Evolutionary conservation across 2,797 vertebrate genomes (phyloP).

Genomic region (Cryptoblepharus egeriae): DNA sequence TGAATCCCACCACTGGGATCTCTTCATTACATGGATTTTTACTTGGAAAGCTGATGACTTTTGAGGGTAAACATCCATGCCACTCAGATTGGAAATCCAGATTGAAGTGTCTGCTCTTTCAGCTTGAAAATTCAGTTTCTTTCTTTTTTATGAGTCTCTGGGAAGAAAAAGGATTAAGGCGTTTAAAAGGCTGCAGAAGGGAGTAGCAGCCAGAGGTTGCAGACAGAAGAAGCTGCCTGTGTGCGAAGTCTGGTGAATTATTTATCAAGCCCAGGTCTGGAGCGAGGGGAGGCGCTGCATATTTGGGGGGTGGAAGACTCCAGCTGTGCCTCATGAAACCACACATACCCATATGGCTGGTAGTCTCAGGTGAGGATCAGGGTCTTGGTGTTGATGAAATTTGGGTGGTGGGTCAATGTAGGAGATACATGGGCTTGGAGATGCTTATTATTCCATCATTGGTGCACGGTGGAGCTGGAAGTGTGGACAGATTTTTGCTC

Average conservation of each 20-base stretch:
- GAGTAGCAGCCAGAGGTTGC: accelerated
- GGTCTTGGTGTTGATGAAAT: not conserved
- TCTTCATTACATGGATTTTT: not conserved
- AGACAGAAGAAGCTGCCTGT: accelerated
- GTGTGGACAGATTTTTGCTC: too few species aligned
- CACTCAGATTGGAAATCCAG: not conserved
- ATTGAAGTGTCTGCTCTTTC: not conserved
- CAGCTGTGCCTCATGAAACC: not conserved
- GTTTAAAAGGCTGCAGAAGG: not conserved
- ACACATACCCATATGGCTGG: not conserved
- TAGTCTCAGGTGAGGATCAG: not conserved
- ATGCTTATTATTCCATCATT: not conserved
- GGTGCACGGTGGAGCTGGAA: too few species aligned
- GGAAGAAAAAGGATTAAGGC: not conserved
- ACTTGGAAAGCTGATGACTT: not conserved
- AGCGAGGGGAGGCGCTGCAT: not conserved
- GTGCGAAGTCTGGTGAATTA: not conserved
- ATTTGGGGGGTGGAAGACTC: not conserved
- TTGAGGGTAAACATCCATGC: not conserved
- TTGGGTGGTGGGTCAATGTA: not conserved
- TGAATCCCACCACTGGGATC: too few species aligned
- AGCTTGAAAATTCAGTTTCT: not conserved
- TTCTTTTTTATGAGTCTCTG: not conserved
- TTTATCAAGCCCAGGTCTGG: not conserved
- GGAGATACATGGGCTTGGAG: not conserved